Conservation (phyloP, 1,140 invertebrate genomes). For the Bombus balteatus region DNA sequence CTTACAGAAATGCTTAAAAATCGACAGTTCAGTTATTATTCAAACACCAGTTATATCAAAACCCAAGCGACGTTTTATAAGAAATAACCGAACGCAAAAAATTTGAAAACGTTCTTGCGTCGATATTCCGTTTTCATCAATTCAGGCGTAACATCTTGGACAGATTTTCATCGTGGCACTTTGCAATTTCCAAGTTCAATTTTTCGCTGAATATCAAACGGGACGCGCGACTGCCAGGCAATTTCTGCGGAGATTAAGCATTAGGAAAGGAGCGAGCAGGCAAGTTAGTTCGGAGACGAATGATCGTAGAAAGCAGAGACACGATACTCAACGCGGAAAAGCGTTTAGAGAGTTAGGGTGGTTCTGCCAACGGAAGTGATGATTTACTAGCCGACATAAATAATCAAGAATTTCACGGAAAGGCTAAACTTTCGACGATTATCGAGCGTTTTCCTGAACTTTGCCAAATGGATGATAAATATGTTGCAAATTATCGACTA, state of each 20-base stretch:
- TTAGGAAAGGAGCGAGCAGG: conserved; percentile 35
- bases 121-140: not conserved
- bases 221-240: conserved; percentile 37
- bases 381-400: conserved; percentile 60
- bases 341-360: conserved; percentile 61
- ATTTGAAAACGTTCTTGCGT: not conserved
- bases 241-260: conserved; percentile 67
- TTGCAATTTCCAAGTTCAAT: conserved; percentile 51
- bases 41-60: not conserved
- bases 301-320: conserved; percentile 33
- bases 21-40: too few species aligned
- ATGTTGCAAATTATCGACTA: too few species aligned
- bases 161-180: conserved; percentile 33
- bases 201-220: conserved; percentile 60
- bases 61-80: not conserved
- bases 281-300: conserved; percentile 46
- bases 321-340: conserved; percentile 57
- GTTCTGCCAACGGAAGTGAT: conserved; percentile 43
- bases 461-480: too few species aligned
- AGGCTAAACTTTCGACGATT: conserved; percentile 41
- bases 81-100: not conserved
- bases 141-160: not conserved
- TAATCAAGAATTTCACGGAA: conserved; percentile 47
- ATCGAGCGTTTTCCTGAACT: conserved; percentile 2
- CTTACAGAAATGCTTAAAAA: too few species aligned